Conservation (phyloP, 2,113 vertebrate genomes). For the Cyprinodon brontotheroides region DNA sequence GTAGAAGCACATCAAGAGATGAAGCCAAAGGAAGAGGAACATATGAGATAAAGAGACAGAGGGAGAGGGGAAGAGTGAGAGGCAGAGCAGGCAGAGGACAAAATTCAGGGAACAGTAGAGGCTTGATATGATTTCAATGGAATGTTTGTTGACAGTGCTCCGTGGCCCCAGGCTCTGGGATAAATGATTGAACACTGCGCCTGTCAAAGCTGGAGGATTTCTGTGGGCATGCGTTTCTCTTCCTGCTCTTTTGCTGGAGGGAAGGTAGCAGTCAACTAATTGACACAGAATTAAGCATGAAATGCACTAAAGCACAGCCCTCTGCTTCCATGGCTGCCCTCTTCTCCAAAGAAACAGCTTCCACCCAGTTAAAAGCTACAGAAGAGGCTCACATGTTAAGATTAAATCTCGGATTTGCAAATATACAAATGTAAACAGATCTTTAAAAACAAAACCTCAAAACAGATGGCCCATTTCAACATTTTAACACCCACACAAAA, state of each 20-base stretch:
- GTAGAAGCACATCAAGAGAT: slow-evolving; percentile 54
- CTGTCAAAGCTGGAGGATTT: slow-evolving; percentile 93
- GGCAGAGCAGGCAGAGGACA: slow-evolving; percentile 62
- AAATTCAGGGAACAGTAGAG: slow-evolving; percentile 84
- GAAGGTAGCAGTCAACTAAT: slow-evolving; percentile 98
- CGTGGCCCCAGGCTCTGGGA: slow-evolving; percentile 87
- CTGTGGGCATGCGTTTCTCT: slow-evolving; percentile 91
- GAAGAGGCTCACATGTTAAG: slow-evolving; percentile 43
- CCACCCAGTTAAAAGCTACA: slow-evolving; percentile 59
- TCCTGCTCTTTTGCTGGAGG: slow-evolving; percentile 90
- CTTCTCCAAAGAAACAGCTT: slow-evolving; percentile 62
- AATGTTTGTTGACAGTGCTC: slow-evolving; percentile 96
- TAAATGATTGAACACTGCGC: slow-evolving; percentile 96
- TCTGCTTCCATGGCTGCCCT: slow-evolving; percentile 81
- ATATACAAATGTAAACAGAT: slow-evolving; percentile 51
- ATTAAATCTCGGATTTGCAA: slow-evolving; percentile 56
- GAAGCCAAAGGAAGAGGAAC: slow-evolving; percentile 61
- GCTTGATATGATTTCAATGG: slow-evolving; percentile 91
- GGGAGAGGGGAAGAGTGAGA: slow-evolving; percentile 60
- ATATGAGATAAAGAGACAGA: slow-evolving; percentile 62
- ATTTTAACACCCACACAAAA: slow-evolving; percentile 59
- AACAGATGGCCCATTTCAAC: slow-evolving; percentile 65
- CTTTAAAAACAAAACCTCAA: slow-evolving; percentile 35
- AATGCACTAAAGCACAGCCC: slow-evolving; percentile 90
- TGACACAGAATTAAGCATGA: slow-evolving; percentile 99